These are phyloP conservation scores for Lates japonicus DNA, from an alignment of 2,797 vertebrate genomes.

Conservation along the genomic window DNA sequence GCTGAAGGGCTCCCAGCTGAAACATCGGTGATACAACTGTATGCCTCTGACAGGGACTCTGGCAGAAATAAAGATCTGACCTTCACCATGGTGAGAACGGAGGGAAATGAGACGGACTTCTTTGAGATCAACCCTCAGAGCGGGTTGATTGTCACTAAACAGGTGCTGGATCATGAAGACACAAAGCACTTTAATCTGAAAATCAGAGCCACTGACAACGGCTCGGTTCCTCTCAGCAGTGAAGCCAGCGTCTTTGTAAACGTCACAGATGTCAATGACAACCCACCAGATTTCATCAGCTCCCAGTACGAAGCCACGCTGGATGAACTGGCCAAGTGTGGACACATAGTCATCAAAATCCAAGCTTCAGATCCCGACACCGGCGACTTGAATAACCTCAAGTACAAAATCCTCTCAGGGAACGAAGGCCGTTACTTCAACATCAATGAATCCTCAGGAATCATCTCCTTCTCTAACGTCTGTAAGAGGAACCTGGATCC, in stretches of 20 bases:
- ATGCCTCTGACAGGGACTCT: slow-evolving; percentile 91
- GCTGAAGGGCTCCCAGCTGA: slow-evolving; percentile 89
- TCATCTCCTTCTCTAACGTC: slow-evolving; percentile 95
- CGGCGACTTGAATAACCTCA: slow-evolving; percentile 86
- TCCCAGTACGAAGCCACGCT: slow-evolving; percentile 91
- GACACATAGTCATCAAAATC: slow-evolving; percentile 95
- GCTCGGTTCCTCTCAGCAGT: slow-evolving; percentile 87
- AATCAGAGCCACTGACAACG: slow-evolving; percentile 90
- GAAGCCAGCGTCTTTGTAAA: slow-evolving; percentile 89
- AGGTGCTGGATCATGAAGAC: slow-evolving; percentile 91
- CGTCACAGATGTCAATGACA: slow-evolving; percentile 95
- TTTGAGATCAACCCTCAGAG: slow-evolving; percentile 90
- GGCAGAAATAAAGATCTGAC: slow-evolving; percentile 90
- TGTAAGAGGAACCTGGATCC: slow-evolving; percentile 93
- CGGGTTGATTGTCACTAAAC: slow-evolving; percentile 90
- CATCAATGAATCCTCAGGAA: slow-evolving; percentile 94
- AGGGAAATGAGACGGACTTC: slow-evolving; percentile 86
- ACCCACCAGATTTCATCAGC: slow-evolving; percentile 92
- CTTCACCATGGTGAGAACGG: slow-evolving; percentile 88
- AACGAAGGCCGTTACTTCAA: slow-evolving; percentile 94
- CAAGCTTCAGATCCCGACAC: slow-evolving; percentile 95
- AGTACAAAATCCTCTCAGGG: slow-evolving; percentile 95
- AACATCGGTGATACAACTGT: slow-evolving; percentile 89
- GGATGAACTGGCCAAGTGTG: slow-evolving; percentile 94
- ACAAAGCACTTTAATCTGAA: slow-evolving; percentile 89